Conservation (phyloP, 1,140 invertebrate genomes). For the Anoplolepis gracilipes region DNA sequence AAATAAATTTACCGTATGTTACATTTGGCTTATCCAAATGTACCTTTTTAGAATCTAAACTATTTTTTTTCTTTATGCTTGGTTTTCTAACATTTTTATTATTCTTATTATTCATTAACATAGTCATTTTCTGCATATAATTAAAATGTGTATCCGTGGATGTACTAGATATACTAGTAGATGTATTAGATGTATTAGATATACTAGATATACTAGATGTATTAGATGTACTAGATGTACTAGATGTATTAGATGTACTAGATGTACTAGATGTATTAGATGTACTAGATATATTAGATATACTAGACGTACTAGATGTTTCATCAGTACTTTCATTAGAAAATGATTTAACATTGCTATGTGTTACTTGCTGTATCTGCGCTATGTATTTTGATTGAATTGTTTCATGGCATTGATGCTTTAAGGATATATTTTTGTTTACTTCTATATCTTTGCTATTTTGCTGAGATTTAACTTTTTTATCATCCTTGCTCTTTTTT, state of each 20-base stretch:
- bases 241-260: no score
- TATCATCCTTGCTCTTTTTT: not conserved
- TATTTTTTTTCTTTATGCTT: not conserved
- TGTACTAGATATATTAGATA: no score
- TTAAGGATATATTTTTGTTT: not conserved
- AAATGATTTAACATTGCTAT: not conserved
- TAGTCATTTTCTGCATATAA: not conserved
- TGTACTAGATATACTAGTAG: not conserved
- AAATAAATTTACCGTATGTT: not conserved
- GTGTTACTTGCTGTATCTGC: not conserved
- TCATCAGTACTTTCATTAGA: slow-evolving; percentile 7
- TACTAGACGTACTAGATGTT: not conserved
- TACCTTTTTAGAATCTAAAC: not conserved
- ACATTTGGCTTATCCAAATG: not conserved
- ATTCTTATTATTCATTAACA: not conserved
- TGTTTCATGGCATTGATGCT: not conserved
- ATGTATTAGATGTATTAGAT: no score
- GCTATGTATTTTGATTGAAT: not conserved
- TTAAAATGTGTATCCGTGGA: not conserved
- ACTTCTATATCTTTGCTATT: not conserved
- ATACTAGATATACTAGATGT: no score
- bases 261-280: no score
- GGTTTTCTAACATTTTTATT: not conserved
- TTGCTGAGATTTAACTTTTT: not conserved
- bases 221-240: no score